Percentiles rank a stretch among this genome's conserved stretches.
Evolutionary conservation across 2,113 vertebrate genomes (phyloP).

Genomic region (Ptilorrhoa leucosticta): DNA sequence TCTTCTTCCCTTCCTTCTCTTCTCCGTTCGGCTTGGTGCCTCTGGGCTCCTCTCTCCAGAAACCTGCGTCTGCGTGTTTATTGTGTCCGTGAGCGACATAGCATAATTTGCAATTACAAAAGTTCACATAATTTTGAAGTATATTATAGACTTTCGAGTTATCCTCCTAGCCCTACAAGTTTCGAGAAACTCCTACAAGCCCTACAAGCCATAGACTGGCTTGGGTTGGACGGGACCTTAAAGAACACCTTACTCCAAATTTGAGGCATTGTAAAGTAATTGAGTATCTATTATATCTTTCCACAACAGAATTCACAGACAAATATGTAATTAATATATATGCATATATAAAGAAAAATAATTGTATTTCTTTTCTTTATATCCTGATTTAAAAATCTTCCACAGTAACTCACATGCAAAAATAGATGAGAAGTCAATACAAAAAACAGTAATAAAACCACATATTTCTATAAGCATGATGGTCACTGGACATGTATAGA

Average conservation of each 20-base stretch:
- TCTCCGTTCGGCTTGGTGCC: too few relatives aligned
- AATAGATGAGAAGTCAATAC: neutral
- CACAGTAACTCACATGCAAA: neutral
- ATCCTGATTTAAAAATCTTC: neutral
- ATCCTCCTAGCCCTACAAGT: neutral
- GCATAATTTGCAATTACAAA: neutral
- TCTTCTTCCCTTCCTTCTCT: too few relatives aligned
- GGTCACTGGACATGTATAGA: neutral
- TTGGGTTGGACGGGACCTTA: neutral
- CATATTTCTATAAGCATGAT: neutral
- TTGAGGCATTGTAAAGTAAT: neutral
- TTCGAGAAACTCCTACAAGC: neutral
- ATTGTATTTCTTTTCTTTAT: neutral
- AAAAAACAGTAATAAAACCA: neutral
- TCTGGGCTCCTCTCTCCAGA: too few relatives aligned
- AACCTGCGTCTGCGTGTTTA: too few relatives aligned
- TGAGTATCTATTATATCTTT: neutral
- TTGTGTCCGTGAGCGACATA: too few relatives aligned
- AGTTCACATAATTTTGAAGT: neutral
- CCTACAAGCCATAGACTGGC: neutral
- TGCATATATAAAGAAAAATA: neutral
- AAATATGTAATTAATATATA: neutral
- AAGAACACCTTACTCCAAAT: neutral
- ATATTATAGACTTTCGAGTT: neutral
- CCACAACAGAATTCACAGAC: neutral